Base-by-base conservation (phyloP, 2,797 vertebrate species). In the Sebastes minor region DNA sequence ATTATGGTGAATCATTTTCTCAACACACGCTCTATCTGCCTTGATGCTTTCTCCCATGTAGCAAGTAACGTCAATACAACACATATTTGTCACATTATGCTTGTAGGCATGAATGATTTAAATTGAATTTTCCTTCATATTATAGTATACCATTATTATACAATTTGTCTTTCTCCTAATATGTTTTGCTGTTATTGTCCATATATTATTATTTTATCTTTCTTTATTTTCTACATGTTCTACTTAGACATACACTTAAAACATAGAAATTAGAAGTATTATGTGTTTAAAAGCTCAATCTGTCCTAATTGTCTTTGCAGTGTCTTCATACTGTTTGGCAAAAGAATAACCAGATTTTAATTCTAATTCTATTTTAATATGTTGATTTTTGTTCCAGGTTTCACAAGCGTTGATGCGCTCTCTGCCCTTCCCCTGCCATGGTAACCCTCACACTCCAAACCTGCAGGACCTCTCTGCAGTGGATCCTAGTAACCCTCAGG, bases 321-420 rank as follows among this genome's bases (percentile, higher is more conserved):
- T 28, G 10, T 49, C 12, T 18, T 25, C 18, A 2, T 8, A 22
- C 14, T 33, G 16, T 60, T 70, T 71, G 18, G 0, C 1, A 20
- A 56, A 33, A 52, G 20, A 66, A 18, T 22, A 62, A 25, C 23
- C 10, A 0, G 12, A 14, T 64, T 20, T 25, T 4, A 14, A 18
- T 9, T 57, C 11, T 52, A 10, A 30, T 20, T 68, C 18, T 20
- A 5, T 65, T 33, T 22, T 1, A 14, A n/a, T 35, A 20, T 55
- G 23, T 33, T 67, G 9, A n/a, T 71, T 62, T 65, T 65, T 42
- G 20, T 53, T 81, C 1, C 59, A 95, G 94, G 95, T 99, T 80
- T 99, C 97, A 0, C 96, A 96, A 1, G 98, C 97, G 0, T 84
- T 99, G 87, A 98, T 99, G 96, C 96, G 94, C 20, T 97, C 97